A percentile compares a stretch with the other conserved stretches of the same genome.
Conservation (phyloP, 2,888 invertebrate species). For the Leucoptera coffeella region DNA sequence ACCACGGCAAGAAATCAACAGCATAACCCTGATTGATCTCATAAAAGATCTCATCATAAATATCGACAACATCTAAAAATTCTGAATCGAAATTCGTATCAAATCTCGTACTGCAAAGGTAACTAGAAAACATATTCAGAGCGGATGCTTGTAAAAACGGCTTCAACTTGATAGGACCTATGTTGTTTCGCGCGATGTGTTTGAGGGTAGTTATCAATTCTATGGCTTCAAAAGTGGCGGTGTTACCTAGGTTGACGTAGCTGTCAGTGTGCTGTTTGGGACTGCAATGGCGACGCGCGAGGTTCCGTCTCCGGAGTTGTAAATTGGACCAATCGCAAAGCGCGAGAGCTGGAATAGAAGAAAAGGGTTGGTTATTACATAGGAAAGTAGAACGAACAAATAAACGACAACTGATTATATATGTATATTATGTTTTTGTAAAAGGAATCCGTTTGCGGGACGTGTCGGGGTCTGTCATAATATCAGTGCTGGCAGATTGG, state of each 20-base stretch:
- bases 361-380: conserved; percentile 4
- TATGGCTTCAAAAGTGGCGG: conserved; percentile 59
- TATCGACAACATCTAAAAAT: conserved; percentile 62
- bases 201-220: conserved; percentile 55
- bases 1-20: conserved; percentile 79
- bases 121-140: conserved; percentile 79
- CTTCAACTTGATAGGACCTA: conserved; percentile 55
- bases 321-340: conserved; percentile 84
- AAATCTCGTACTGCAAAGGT: conserved; percentile 80
- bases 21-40: conserved; percentile 88
- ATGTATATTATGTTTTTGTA: neutral
- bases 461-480: too few species aligned
- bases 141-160: conserved; percentile 66
- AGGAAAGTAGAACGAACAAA: neutral
- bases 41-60: conserved; percentile 85
- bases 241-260: conserved; percentile 65
- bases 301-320: conserved; percentile 69
- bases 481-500: too few species aligned
- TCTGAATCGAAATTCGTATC: conserved; percentile 57
- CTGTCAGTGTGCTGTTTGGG: conserved; percentile 69
- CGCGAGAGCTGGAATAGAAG: conserved; percentile 63
- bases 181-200: conserved; percentile 22
- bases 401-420: neutral
- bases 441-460: too few species aligned
- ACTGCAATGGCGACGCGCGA: conserved; percentile 75